Evolutionary conservation across 2,797 vertebrate species (phyloP).

Genomic region (Lateolabrax maculatus): DNA sequence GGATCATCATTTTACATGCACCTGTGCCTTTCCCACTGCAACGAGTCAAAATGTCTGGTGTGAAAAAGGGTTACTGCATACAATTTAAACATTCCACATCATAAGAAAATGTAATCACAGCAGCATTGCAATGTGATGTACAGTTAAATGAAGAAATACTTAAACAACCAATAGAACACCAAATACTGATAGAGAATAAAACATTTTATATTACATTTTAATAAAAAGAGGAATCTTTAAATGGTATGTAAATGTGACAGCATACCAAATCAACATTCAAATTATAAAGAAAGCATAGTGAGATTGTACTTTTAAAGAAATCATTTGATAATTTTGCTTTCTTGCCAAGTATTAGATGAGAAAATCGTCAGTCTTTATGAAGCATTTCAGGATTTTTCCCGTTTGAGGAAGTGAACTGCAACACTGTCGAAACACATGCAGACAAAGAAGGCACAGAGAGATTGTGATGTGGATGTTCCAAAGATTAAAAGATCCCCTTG

Average conservation of each 20-base stretch:
- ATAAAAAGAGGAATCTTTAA: not conserved
- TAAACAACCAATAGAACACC: too few relatives aligned
- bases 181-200: too few relatives aligned
- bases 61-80: not conserved
- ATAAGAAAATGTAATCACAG: not conserved
- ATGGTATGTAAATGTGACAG: not conserved
- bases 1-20: too few relatives aligned
- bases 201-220: not conserved
- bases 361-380: not conserved
- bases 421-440: not conserved
- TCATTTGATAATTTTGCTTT: not conserved
- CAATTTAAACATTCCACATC: not conserved
- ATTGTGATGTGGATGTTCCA: slow-evolving; percentile 9
- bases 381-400: not conserved
- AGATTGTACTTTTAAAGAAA: not conserved
- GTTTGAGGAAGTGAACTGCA: not conserved
- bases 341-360: not conserved
- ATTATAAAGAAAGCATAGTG: not conserved
- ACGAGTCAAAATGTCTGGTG: not conserved
- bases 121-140: too few relatives aligned
- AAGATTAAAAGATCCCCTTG: slow-evolving; percentile 2
- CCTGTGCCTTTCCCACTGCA: not conserved
- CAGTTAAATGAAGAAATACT: too few relatives aligned
- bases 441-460: not conserved
- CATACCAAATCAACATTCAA: not conserved